phyloP scores from a whole-genome alignment of 2,888 invertebrate genomes.

The Melanchra persicariae region DNA sequence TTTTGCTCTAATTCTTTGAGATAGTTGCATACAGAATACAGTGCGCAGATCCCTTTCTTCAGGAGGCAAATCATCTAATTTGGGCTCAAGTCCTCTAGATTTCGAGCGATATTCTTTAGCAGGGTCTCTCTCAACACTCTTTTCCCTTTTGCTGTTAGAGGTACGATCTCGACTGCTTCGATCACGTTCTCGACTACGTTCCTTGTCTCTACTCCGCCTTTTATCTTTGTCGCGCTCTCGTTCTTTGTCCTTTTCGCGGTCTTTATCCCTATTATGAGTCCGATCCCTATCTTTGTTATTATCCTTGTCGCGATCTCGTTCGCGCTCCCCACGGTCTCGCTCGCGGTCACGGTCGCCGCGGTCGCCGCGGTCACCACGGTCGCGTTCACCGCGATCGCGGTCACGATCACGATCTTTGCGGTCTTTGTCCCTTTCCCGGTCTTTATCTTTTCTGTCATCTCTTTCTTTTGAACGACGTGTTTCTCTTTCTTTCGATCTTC shows the following conservation, averaged over 20 bases:
- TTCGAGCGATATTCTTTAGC: conserved; percentile 84
- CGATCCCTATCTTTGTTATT: conserved; percentile 65
- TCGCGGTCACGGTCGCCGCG: conserved; percentile 77
- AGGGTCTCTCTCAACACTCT: conserved; percentile 79
- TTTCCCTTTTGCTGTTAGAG: conserved; percentile 76
- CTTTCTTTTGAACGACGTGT: conserved; percentile 90
- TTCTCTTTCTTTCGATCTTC: conserved; percentile 92
- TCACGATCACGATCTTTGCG: conserved; percentile 75
- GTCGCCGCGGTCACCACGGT: conserved; percentile 76
- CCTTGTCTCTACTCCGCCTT: conserved; percentile 76
- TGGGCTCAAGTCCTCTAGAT: conserved; percentile 90
- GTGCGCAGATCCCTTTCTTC: conserved; percentile 99
- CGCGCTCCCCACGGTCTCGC: conserved; percentile 69
- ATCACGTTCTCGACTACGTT: conserved; percentile 83
- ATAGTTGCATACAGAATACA: conserved; percentile 99
- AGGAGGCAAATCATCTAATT: conserved; percentile 95
- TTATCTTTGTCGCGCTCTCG: conserved; percentile 76
- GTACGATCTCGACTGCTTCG: conserved; percentile 77
- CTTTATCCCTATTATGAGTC: conserved; percentile 82
- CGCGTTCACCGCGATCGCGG: conserved; percentile 75
- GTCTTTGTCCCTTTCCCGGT: conserved; percentile 85
- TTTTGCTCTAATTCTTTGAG: conserved; percentile 97
- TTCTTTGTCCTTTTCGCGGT: conserved; percentile 74
- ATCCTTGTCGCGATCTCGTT: conserved; percentile 74
- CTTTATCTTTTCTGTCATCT: conserved; percentile 84